Base-by-base conservation (phyloP, 2,113 vertebrate species). In the Aspidoscelis tigris region DNA sequence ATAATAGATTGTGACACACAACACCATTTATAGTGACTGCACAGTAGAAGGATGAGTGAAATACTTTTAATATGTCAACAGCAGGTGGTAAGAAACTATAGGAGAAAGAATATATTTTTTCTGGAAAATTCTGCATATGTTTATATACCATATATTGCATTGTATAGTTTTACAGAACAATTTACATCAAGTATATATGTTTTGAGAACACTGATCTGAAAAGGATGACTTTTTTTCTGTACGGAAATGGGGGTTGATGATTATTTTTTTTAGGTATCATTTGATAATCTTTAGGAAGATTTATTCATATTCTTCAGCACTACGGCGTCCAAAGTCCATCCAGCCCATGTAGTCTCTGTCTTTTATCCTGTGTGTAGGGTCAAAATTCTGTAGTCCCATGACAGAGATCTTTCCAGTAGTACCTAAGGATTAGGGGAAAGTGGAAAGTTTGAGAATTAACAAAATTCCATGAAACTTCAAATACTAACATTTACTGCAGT, bases 251-350 rank as follows among this genome's bases (percentile, higher is more conserved):
- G 89, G 88, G 65, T 87, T 41, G 82, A 88, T 87, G 88, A 82
- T 44, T 69, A 81, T 22, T 78, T 24, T 7, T 5, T 53, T 0
- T 78, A 64, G 84, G 72, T 6, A 20, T 66, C 33, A 24, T 78
- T 53, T 22, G 55, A 71, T 53, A 8, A 65, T 85, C 80, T 87
- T 96, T 70, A 39, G 22, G 69, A 39, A 70, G 33, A 18, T 2
- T 14, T 99, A 99, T 39, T 99, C 98, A 0, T 98, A 99, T 87
- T 99, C 98, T 92, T 99, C 98, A 20, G 97, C 97, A 24, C 97
- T 99, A 89, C 98, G 97, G n/a, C 98, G 97, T 53, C 99, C 98
- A 44, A 99, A 99, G 92, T 99, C 99, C 98, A 99, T 99, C 99
- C 99, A 99, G 84, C 99, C 99, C 95, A 97, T 92, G 95, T 99